phyloP scores from a whole-genome alignment of 2,113 vertebrate genomes.

The Phoxinus phoxinus region DNA sequence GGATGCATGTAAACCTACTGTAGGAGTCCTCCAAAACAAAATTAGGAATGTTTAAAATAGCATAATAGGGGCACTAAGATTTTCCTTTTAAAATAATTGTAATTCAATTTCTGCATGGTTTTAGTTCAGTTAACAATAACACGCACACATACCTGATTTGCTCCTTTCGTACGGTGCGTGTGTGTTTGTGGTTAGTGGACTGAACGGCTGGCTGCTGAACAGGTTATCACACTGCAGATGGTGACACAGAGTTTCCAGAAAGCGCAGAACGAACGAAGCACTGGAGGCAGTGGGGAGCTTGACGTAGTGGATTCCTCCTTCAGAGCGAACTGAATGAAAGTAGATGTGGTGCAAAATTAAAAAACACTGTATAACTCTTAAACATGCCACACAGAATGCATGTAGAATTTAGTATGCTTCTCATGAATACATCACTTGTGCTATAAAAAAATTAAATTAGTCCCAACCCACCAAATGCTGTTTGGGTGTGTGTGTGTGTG shows the following conservation, averaged over 20 bases:
- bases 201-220: slow-evolving; percentile 96
- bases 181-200: slow-evolving; percentile 68
- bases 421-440: background rate
- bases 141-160: slow-evolving; percentile 75
- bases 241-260: slow-evolving; percentile 94
- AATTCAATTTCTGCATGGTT: background rate
- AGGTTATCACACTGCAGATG: slow-evolving; percentile 92
- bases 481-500: background rate
- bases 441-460: background rate
- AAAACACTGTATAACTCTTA: background rate
- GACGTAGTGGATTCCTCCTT: slow-evolving; percentile 88
- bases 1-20: no score
- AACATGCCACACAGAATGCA: background rate
- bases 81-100: background rate
- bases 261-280: slow-evolving; percentile 91
- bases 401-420: background rate
- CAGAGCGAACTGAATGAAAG: slow-evolving; percentile 83
- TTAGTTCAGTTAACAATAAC: background rate
- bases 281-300: slow-evolving; percentile 93
- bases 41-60: no score
- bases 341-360: background rate
- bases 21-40: no score
- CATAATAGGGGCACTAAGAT: no score
- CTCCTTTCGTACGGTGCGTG: slow-evolving; percentile 70
- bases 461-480: background rate